phyloP scores from a whole-genome alignment of 1,140 invertebrate species.

The Lamellibrachia luymesi region DNA sequence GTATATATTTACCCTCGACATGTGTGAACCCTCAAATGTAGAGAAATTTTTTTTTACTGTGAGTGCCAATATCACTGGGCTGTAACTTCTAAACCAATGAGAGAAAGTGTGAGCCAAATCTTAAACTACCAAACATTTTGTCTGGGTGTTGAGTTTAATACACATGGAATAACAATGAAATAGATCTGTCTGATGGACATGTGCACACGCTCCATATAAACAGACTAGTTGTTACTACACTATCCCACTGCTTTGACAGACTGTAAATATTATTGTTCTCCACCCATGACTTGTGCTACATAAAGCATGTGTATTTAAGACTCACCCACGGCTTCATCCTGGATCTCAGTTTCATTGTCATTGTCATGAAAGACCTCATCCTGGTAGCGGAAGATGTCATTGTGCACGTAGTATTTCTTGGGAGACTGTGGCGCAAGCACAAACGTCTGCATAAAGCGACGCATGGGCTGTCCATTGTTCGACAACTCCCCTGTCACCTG shows the following conservation, averaged over 20 bases:
- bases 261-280: not conserved
- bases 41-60: not conserved
- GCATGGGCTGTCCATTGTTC: conserved; percentile 92
- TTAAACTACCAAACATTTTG: not conserved
- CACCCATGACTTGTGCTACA: not conserved
- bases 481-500: conserved; percentile 92
- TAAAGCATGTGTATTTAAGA: not conserved
- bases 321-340: conserved; percentile 57
- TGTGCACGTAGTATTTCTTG: conserved; percentile 97
- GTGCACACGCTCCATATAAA: not conserved
- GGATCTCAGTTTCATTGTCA: conserved; percentile 69
- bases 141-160: not conserved
- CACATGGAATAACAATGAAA: too few species aligned
- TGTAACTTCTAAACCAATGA: not conserved
- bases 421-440: conserved; percentile 90
- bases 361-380: conserved; percentile 77
- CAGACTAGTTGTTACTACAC: not conserved
- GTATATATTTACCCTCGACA: not conserved
- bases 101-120: not conserved
- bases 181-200: too few species aligned
- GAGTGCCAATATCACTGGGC: not conserved
- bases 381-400: conserved; percentile 98
- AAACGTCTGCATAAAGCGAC: conserved; percentile 96
- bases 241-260: not conserved
- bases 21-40: not conserved